These are phyloP conservation scores for Zeugodacus cucurbitae DNA, from an alignment of 1,140 invertebrate species.

Conservation along the genomic window DNA sequence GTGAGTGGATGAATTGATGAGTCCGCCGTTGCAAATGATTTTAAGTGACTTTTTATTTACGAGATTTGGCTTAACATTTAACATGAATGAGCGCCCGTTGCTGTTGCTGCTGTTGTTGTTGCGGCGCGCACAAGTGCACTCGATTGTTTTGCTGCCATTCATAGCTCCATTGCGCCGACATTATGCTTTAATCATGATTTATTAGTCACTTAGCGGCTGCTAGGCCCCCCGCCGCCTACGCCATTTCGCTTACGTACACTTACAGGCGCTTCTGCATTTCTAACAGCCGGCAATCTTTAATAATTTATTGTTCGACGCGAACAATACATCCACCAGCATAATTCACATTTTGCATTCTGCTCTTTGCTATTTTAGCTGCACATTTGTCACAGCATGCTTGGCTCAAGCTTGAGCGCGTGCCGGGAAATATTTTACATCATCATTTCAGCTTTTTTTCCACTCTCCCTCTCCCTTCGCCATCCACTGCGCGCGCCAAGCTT, in stretches of 20 bases:
- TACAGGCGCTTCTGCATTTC: neutral
- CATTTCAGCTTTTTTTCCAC: neutral
- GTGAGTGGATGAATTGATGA: slow-evolving; percentile 18
- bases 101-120: too few relatives aligned
- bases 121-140: neutral
- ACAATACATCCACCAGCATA: neutral
- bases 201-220: neutral
- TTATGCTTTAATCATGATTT: slow-evolving; percentile 28
- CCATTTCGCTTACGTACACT: neutral
- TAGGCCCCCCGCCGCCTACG: neutral
- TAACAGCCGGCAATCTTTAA: slow-evolving; percentile 7
- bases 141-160: neutral
- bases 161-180: neutral
- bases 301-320: neutral
- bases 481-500: neutral
- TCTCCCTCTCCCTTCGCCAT: neutral
- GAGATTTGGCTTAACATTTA: neutral
- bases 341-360: neutral
- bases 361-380: slow-evolving; percentile 4
- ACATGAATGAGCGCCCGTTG: neutral
- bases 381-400: slow-evolving; percentile 20
- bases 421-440: slow-evolving; percentile 8
- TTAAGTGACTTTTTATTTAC: neutral
- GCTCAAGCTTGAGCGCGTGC: neutral
- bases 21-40: neutral